Conservation (phyloP, 2,888 invertebrate species). For the Acleris laterana region DNA sequence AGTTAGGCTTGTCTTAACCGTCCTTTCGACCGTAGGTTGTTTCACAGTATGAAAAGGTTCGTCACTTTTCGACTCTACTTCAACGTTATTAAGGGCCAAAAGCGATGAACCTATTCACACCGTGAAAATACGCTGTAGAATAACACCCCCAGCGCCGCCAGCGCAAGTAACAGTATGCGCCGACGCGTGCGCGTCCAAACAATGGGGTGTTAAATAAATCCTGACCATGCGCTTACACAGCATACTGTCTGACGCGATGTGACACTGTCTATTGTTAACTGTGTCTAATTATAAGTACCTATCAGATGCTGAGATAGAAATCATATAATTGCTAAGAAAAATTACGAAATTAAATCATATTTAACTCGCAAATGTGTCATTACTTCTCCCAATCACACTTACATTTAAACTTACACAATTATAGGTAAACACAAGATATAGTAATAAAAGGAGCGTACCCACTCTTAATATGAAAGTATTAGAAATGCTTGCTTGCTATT, state of each 20-base stretch:
- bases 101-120: no score
- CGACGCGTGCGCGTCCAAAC: slow-evolving; percentile 64
- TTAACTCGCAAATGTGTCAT: slow-evolving; percentile 72
- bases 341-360: slow-evolving; percentile 84
- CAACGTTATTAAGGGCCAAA: no score
- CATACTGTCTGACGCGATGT: slow-evolving; percentile 64
- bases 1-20: no score
- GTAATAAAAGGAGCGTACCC: no score
- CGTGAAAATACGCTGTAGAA: no score
- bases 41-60: no score
- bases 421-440: no score
- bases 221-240: slow-evolving; percentile 77
- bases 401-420: no score
- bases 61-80: no score
- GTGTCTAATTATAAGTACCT: slow-evolving; percentile 75
- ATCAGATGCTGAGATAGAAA: slow-evolving; percentile 81
- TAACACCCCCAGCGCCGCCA: no score
- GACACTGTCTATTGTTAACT: slow-evolving; percentile 71
- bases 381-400: slow-evolving; percentile 23
- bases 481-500: not conserved
- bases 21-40: no score
- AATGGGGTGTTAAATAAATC: slow-evolving; percentile 61
- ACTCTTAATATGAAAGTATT: not conserved
- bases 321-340: slow-evolving; percentile 82
- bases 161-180: slow-evolving; percentile 43